Base-by-base conservation (phyloP, 1,140 invertebrate species). In the Triops cancriformis region DNA sequence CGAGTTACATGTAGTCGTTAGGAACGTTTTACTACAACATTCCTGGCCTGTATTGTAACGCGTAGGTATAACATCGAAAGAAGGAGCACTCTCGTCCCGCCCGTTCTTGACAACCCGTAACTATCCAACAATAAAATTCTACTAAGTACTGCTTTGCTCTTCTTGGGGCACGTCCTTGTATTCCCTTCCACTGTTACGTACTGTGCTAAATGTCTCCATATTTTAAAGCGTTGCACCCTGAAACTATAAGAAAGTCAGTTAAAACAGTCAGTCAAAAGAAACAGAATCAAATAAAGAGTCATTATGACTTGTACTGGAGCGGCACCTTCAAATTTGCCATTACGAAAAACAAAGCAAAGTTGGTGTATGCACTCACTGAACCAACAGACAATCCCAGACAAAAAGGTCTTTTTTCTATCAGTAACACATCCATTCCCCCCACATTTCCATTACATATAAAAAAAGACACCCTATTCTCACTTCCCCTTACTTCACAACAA, bases 291-390 rank as follows among this genome's bases (percentile, higher is more conserved):
- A 64, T 64, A 64, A 64, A 64, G 51, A 64, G 51, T 64, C 51
- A 64, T 64, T 64, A 64, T 64, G 51, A 64, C 51, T 64, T 64
- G 51, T 64, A 64, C 51, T 64, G 51, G n/a, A 64, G 51, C 51
- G 51, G 51, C 51, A 64, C 23, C 10, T 64, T 64, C 51, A 14
- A 64, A 23, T 64, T 64, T 64, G 51, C 51, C 51, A 23, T 64
- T 64, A 64, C n/a, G 23, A 64, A 64, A 37, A 37, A 37, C 31
- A 37, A 37, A 64, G 18, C 51, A 23, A 45, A 23, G 10, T 64
- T 18, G 51, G 14, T 64, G n/a, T 64, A 23, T 64, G 51, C 51
- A 64, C 51, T 64, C 51, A 64, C 11, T 18, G 51, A 64, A 64
- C 51, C 51, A 64, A 64, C 18, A 18, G 23, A 23, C 51, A 18